phyloP scores from a whole-genome alignment of 2,797 vertebrate genomes.

The Enteromius thamalakanensis region DNA sequence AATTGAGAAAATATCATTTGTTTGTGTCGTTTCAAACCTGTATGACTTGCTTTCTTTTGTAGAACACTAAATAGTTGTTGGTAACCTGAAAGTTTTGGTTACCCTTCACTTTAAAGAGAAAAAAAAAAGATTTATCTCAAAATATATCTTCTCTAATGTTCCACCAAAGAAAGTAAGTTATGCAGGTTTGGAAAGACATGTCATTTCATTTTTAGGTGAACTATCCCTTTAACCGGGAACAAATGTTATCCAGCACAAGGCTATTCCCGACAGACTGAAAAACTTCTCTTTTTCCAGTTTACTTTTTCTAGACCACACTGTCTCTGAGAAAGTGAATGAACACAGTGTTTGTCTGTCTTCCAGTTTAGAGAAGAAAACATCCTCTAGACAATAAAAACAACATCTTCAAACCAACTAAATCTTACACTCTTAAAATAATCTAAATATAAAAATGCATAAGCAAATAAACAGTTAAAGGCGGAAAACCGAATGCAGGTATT shows the following conservation, averaged over 20 bases:
- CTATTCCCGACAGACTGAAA: neutral
- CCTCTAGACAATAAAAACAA: constrained; percentile 25
- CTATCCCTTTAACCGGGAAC: neutral
- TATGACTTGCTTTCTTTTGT: neutral
- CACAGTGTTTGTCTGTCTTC: constrained; percentile 28
- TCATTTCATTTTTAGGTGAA: neutral
- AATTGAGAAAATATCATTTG: neutral
- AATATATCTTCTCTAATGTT: neutral
- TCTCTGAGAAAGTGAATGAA: neutral
- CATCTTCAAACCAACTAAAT: constrained; percentile 45
- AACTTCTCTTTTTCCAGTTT: constrained; percentile 9
- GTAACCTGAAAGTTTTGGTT: neutral
- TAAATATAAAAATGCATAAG: constrained; percentile 37
- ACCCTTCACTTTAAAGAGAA: neutral
- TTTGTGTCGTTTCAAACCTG: neutral
- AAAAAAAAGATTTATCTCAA: neutral
- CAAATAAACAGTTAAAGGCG: constrained; percentile 35
- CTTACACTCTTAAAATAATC: constrained; percentile 52
- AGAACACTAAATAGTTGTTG: neutral
- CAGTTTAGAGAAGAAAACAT: constrained; percentile 36
- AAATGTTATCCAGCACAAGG: neutral
- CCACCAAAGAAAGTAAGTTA: neutral
- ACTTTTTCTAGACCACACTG: neutral
- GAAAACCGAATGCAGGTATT: constrained; percentile 48
- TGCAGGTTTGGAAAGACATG: neutral